phyloP scores from a whole-genome alignment of 2,888 invertebrate species.

The Micoletzkya japonica region DNA sequence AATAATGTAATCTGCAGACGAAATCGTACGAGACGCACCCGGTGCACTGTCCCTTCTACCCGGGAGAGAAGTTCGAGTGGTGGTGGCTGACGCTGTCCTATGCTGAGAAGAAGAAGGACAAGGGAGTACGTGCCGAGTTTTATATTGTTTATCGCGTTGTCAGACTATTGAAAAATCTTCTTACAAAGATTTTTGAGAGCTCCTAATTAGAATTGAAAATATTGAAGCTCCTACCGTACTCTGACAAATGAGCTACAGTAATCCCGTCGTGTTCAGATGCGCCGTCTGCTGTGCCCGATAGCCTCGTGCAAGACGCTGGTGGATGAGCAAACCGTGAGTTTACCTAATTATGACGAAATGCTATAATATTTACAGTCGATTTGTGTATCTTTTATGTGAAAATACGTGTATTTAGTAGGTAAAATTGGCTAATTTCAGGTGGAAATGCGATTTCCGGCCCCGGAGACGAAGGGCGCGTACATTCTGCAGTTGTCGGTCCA shows the following conservation, averaged over 20 bases:
- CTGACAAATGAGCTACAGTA: no score
- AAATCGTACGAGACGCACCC: constrained; percentile 89
- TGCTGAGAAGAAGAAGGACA: constrained; percentile 75
- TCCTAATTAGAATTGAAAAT: no score
- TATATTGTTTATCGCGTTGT: neutral
- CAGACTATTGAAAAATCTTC: no score
- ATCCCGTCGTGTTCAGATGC: no score
- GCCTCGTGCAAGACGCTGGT: constrained; percentile 90
- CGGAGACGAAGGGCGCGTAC: constrained; percentile 87
- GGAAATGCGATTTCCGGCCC: constrained; percentile 93
- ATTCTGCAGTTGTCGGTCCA: constrained; percentile 78
- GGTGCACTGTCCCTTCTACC: constrained; percentile 96
- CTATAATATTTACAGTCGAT: neutral
- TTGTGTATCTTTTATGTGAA: neutral
- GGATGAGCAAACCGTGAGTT: constrained; percentile 72
- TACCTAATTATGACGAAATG: neutral
- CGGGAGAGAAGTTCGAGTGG: constrained; percentile 93
- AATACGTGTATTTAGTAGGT: no score
- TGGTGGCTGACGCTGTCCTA: constrained; percentile 93
- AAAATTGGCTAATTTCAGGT: constrained; percentile 66
- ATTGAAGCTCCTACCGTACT: constrained; percentile 25
- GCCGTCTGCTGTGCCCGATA: constrained; percentile 86
- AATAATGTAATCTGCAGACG: constrained; percentile 67
- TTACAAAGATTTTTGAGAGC: no score
- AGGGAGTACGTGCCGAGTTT: neutral